Evolutionary conservation across 2,888 invertebrate species (phyloP).

Genomic region (Hydrotaea cyrtoneurina): DNA sequence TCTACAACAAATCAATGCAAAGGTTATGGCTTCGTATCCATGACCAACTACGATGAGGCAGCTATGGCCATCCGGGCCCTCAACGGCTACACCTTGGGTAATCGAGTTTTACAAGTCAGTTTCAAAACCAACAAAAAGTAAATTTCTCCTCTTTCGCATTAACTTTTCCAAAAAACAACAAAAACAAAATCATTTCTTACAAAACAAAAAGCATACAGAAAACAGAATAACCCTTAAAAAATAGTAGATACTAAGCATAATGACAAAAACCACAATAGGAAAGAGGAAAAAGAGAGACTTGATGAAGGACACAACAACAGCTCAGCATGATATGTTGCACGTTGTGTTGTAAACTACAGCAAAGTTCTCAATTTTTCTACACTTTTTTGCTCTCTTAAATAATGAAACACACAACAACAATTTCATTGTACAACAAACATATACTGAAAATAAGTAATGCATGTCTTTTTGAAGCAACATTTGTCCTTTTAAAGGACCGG

Average conservation of each 20-base stretch:
- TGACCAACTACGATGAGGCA: conserved; percentile 99
- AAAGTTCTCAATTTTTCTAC: conserved; percentile 71
- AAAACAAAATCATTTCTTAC: conserved; percentile 38
- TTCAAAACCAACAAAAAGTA: conserved; percentile 94
- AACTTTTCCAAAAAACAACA: neutral
- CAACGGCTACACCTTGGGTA: conserved; percentile 97
- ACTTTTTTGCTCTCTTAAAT: conserved; percentile 56
- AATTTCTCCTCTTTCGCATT: conserved; percentile 62
- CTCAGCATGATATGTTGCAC: neutral
- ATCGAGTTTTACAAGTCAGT: conserved; percentile 97
- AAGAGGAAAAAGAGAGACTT: conserved; percentile 30
- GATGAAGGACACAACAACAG: conserved; percentile 22
- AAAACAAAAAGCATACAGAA: conserved; percentile 35
- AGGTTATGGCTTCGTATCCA: conserved; percentile 98
- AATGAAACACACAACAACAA: conserved; percentile 38
- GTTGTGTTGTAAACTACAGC: neutral
- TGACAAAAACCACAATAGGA: conserved; percentile 28
- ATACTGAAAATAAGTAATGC: conserved; percentile 40
- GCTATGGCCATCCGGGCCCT: conserved; percentile 97
- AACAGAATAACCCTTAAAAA: conserved; percentile 33
- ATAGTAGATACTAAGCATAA: conserved; percentile 32
- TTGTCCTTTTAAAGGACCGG: neutral
- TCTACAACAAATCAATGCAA: conserved; percentile 98
- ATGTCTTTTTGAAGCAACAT: conserved; percentile 32
- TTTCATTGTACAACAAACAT: conserved; percentile 6